A percentile compares a stretch with the other conserved stretches of the same genome.
phyloP scores from a whole-genome alignment of 2,797 vertebrate genomes.

The Gadopsis marmoratus region DNA sequence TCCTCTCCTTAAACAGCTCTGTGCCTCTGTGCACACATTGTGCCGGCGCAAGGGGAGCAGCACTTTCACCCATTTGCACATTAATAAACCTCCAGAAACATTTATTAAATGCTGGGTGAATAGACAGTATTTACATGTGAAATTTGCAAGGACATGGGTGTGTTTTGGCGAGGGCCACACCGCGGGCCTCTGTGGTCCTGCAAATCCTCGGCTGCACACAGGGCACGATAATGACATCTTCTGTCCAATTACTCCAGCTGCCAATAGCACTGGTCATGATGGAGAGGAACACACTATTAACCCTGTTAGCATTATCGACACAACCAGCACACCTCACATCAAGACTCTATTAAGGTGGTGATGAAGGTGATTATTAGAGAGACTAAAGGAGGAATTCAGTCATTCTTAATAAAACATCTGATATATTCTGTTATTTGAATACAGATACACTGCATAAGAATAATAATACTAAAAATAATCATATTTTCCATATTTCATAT shows the following conservation, averaged over 20 bases:
- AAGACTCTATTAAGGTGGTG: conserved; percentile 66
- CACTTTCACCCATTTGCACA: conserved; percentile 84
- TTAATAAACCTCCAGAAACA: conserved; percentile 86
- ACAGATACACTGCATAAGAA: conserved; percentile 7
- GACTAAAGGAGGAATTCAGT: conserved; percentile 23
- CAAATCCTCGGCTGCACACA: conserved; percentile 73
- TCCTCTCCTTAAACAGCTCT: conserved; percentile 88
- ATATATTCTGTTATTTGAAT: neutral
- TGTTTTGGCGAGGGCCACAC: conserved; percentile 73
- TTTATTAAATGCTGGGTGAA: conserved; percentile 85
- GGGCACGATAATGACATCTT: conserved; percentile 80
- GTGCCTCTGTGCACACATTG: conserved; percentile 84
- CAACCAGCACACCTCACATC: conserved; percentile 59
- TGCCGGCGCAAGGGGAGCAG: conserved; percentile 63
- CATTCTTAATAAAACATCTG: conserved; percentile 7
- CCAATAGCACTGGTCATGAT: conserved; percentile 80
- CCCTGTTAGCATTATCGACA: conserved; percentile 80
- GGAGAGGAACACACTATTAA: conserved; percentile 81
- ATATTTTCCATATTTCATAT: conserved; percentile 29
- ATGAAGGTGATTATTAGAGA: conserved; percentile 53
- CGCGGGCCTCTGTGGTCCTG: conserved; percentile 63
- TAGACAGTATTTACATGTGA: conserved; percentile 82
- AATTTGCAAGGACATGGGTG: conserved; percentile 75
- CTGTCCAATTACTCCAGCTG: conserved; percentile 80
- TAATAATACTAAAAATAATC: conserved; percentile 22